Percentiles rank a stretch among this genome's conserved stretches.
Conservation (phyloP, 2,888 invertebrate species). For the Trisateles emortualis region DNA sequence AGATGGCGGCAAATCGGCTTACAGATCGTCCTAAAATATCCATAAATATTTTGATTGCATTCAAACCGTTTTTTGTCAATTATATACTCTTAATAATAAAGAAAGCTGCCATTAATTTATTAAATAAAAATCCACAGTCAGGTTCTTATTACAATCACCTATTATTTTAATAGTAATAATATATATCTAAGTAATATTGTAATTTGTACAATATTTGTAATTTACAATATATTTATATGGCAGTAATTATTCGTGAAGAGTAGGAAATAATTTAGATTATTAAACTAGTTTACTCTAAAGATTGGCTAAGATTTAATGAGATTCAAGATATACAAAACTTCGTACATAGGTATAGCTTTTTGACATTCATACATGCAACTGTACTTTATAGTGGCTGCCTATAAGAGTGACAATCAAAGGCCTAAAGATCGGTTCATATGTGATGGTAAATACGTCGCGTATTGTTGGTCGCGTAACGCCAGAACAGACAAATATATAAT, state of each 20-base stretch:
- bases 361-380: not conserved
- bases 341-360: too few species aligned
- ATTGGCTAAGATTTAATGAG: slow-evolving; percentile 64
- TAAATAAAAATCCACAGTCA: not conserved
- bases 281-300: slow-evolving; percentile 30
- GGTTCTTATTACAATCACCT: slow-evolving; percentile 1
- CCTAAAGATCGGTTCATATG: too few species aligned
- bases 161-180: slow-evolving; percentile 14
- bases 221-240: slow-evolving; percentile 60
- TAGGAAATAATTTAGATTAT: slow-evolving; percentile 36
- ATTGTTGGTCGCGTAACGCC: too few species aligned
- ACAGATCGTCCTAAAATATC: too few species aligned
- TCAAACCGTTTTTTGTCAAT: too few species aligned
- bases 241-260: slow-evolving; percentile 43
- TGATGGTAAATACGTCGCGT: too few species aligned
- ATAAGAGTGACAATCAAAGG: too few species aligned
- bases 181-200: slow-evolving; percentile 42
- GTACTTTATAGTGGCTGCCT: too few species aligned
- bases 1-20: too few species aligned
- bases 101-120: not conserved
- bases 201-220: slow-evolving; percentile 63
- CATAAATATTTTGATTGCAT: too few species aligned
- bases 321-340: slow-evolving; percentile 37
- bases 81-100: too few species aligned
- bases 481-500: too few species aligned